These are phyloP conservation scores for Lepus timidus DNA, from an alignment of 2,113 vertebrate genomes.

Conservation along the genomic window DNA sequence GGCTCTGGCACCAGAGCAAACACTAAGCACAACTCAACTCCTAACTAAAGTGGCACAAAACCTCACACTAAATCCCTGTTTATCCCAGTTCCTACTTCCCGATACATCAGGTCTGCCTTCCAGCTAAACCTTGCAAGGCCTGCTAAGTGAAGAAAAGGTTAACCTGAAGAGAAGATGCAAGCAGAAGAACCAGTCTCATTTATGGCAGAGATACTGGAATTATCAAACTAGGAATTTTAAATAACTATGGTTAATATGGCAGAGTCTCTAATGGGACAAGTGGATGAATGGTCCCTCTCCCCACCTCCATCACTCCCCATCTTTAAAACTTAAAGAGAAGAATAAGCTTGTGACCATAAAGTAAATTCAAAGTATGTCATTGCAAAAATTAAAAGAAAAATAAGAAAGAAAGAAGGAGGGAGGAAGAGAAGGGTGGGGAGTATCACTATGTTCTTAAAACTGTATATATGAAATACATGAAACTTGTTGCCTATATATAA, in stretches of 20 bases:
- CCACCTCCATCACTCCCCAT: too few species aligned
- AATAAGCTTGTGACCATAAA: too few species aligned
- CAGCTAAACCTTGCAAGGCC: background rate
- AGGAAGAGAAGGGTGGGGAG: too few species aligned
- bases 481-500: too few species aligned
- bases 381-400: too few species aligned
- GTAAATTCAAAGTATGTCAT: too few species aligned
- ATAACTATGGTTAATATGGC: background rate
- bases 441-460: too few species aligned
- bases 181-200: too few species aligned
- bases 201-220: background rate
- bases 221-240: background rate
- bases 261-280: background rate
- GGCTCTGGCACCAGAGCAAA: background rate
- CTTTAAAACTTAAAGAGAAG: too few species aligned
- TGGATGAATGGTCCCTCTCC: too few species aligned
- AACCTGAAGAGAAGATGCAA: background rate
- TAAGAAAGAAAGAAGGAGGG: too few species aligned
- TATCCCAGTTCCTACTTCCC: background rate
- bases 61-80: background rate
- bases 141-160: background rate
- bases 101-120: background rate
- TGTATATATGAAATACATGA: too few species aligned
- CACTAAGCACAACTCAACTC: background rate
- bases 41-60: background rate